Percentiles rank a stretch among this genome's conserved stretches.
Evolutionary conservation across 1,140 invertebrate genomes (phyloP).

Genomic region (Meloidogyne floridensis): DNA sequence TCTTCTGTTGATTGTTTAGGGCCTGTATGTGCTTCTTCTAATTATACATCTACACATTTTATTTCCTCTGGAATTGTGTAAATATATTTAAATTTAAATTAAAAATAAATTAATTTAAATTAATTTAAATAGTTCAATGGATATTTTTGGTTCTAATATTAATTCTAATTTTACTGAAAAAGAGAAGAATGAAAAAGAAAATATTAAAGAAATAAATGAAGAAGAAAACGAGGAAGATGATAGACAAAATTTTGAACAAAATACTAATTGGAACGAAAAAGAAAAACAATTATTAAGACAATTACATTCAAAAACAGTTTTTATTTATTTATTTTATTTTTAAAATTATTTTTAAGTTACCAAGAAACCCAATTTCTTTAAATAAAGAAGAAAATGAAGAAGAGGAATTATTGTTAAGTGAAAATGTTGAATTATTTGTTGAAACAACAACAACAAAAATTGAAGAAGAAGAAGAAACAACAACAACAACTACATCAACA

Average conservation of each 20-base stretch:
- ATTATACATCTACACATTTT: constrained; percentile 16
- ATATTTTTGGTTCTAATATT: constrained; percentile 17
- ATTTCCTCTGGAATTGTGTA: constrained; percentile 21
- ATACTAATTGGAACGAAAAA: background rate
- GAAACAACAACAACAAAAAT: background rate
- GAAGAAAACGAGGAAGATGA: background rate
- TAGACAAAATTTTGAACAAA: background rate
- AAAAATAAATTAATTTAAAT: background rate
- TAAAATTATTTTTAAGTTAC: background rate
- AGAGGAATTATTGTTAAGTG: background rate
- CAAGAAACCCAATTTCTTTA: background rate
- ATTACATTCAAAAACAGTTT: constrained; percentile 17
- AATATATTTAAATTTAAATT: constrained; percentile 1
- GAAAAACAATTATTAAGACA: constrained; percentile 4
- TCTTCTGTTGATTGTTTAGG: constrained; percentile 10
- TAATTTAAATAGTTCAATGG: constrained; percentile 13
- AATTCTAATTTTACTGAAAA: background rate
- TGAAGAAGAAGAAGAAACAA: background rate
- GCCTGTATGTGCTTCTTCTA: background rate
- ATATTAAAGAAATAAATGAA: background rate
- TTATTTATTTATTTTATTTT: background rate
- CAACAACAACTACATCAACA: background rate
- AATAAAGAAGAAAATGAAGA: constrained; percentile 15
- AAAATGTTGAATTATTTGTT: constrained; percentile 13
- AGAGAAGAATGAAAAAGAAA: background rate